Evolutionary conservation across 2,113 vertebrate species (phyloP).

Genomic region (Percina caprodes): DNA sequence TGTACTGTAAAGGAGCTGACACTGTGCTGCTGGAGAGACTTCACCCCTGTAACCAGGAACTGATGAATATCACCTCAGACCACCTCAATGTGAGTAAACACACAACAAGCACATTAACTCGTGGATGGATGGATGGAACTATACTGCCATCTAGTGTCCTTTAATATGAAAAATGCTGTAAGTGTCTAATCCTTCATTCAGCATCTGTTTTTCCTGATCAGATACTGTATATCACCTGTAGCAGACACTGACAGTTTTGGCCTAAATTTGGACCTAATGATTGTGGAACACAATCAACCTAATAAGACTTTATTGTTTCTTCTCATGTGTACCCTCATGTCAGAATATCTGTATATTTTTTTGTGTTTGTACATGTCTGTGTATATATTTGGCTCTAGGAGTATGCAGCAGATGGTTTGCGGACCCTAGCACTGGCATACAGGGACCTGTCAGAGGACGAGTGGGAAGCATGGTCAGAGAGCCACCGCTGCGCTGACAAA

Average conservation of each 20-base stretch:
- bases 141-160: slow-evolving; percentile 69
- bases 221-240: background rate
- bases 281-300: background rate
- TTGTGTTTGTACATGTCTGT: slow-evolving; percentile 12
- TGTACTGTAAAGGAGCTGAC: slow-evolving; percentile 97
- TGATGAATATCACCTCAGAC: slow-evolving; percentile 88
- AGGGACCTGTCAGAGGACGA: slow-evolving; percentile 91
- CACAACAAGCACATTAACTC: background rate
- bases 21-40: slow-evolving; percentile 92
- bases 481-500: slow-evolving; percentile 82
- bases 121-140: background rate
- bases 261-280: background rate
- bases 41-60: slow-evolving; percentile 84
- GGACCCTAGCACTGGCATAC: slow-evolving; percentile 92
- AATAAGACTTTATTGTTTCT: background rate
- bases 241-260: background rate
- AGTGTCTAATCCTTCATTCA: background rate
- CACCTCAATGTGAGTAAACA: slow-evolving; percentile 90
- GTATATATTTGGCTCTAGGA: slow-evolving; percentile 48
- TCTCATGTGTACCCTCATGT: background rate
- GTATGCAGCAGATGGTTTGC: slow-evolving; percentile 74
- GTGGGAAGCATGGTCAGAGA: slow-evolving; percentile 88
- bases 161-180: background rate
- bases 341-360: slow-evolving; percentile 8
- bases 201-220: too few species aligned